Base-by-base conservation (phyloP, 1,140 invertebrate genomes). In the Cotesia chilonis region DNA sequence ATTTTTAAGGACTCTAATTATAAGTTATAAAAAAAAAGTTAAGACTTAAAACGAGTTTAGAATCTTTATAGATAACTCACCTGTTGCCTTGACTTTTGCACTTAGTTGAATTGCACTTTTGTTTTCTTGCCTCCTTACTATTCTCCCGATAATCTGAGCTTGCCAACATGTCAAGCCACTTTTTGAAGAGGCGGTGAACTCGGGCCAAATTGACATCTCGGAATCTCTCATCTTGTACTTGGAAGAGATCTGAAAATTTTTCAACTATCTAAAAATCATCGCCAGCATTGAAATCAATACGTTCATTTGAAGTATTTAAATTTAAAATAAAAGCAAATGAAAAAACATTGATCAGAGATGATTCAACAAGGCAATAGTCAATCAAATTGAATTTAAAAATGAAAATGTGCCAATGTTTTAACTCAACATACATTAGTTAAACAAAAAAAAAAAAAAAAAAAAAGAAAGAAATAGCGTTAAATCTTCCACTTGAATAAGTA, bases 141-240 rank as follows among this genome's bases (percentile, higher is more conserved):
- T 83, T 78, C 60, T 83, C 81, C 78, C 79, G 78, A 35, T 80
- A 79, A 78, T 85, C 87, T n/a, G 87, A 86, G 78, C 83, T 88
- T 28, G 84, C 87, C 67, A 88, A 86, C 35, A 87, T 88, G 14
- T 88, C 88, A 71, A 90, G 80, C 89, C 89, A 90, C 63, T 87
- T 87, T 77, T 89, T 88, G 65, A 90, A 88, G 36, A 88, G 89
- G 66, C 84, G 89, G 72, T 87, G 87, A 41, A 89, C 89, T 7
- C 84, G 85, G 36, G 88, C 88, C 76, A 90, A 76, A 7, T 88
- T 89, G 61, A 89, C 83, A 78, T 89, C 87, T 59, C 88, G 84
- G 10, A 88, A 87, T 64, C 86, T 79, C 67, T 86, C 88, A 78
- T 89, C 87, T 17, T 87, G 82, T 59, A 87, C 88, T 76, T 88